Conservation (phyloP, 2,113 vertebrate genomes). For the Tragelaphus imberbis region DNA sequence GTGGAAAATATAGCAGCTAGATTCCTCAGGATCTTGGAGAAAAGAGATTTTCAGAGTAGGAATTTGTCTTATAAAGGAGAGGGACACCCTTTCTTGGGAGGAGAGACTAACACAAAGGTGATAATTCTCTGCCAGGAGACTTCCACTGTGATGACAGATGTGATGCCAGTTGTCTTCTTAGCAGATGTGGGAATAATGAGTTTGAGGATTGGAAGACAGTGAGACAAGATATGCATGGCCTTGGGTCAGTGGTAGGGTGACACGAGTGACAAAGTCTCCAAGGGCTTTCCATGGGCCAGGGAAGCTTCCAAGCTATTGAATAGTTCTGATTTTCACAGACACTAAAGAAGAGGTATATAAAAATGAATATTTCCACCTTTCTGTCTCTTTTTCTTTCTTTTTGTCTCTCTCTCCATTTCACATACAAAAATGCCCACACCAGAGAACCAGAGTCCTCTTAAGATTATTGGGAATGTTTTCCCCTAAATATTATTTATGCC, state of each 20-base stretch:
- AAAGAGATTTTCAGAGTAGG: background rate
- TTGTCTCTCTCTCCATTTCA: background rate
- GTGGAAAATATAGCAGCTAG: background rate
- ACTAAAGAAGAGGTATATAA: background rate
- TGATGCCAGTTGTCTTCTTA: background rate
- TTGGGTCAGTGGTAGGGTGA: background rate
- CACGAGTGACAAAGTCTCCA: background rate
- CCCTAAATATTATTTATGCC: background rate
- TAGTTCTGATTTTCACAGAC: slow-evolving; percentile 1
- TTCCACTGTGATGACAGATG: background rate
- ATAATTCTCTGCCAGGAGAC: background rate
- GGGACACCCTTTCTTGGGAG: background rate
- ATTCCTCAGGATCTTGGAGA: background rate
- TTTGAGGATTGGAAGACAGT: background rate
- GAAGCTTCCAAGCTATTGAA: background rate
- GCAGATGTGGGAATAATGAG: background rate
- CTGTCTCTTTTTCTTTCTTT: background rate
- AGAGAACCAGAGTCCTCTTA: background rate
- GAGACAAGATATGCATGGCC: background rate
- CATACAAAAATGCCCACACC: background rate
- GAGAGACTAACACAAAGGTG: background rate
- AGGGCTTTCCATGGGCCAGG: background rate
- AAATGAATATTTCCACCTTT: background rate
- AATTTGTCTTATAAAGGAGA: background rate
- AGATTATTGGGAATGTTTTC: background rate